Base-by-base conservation (phyloP, 2,113 vertebrate genomes). In the Gallinago paraguaiae region DNA sequence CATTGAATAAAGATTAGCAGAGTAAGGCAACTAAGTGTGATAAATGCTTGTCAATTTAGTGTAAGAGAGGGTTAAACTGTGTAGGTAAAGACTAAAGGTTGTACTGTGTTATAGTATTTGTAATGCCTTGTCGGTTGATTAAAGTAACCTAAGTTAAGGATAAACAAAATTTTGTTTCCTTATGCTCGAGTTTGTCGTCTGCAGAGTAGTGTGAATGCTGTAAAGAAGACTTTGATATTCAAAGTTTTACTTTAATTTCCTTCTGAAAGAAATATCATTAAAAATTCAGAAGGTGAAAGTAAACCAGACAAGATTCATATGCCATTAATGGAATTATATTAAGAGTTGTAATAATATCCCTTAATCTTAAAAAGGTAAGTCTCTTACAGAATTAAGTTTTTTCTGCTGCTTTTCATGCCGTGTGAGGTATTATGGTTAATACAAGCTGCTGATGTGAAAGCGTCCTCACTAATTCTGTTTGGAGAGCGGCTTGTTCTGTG, bases 311-410 rank as follows among this genome's bases (percentile, higher is more conserved):
- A 74, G 54, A 93, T 84, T 74, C 57, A 10, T 31, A 10, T 22
- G 45, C 43, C 23, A 33, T 67, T 88, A 91, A 76, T 56, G 74
- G 94, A 71, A 92, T 96, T 93, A 53, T 30, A 69, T 33, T 63
- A 57, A n/a, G 57, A 93, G 45, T 48, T 95, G 88, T 81, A 79
- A 85, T 69, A 88, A 72, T 78, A 92, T 86, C 63, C 95, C 82
- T 88, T 96, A 68, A 92, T 96, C 86, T 95, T 56, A 77, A 59
- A 82, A 83, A 87, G 69, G 72, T 85, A 65, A 79, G 56, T 82
- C 76, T 93, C 74, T 91, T 54, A 56, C 43, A 87, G 67, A 92
- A 87, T 77, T 23, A 68, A 75, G 77, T n/a, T 61, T 88, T 87
- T 86, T 86, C 86, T 88, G 63, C 93, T 75, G 89, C 87, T 96